Evolutionary conservation across 2,797 vertebrate genomes (phyloP).

Genomic region (Eidolon dupreanum): DNA sequence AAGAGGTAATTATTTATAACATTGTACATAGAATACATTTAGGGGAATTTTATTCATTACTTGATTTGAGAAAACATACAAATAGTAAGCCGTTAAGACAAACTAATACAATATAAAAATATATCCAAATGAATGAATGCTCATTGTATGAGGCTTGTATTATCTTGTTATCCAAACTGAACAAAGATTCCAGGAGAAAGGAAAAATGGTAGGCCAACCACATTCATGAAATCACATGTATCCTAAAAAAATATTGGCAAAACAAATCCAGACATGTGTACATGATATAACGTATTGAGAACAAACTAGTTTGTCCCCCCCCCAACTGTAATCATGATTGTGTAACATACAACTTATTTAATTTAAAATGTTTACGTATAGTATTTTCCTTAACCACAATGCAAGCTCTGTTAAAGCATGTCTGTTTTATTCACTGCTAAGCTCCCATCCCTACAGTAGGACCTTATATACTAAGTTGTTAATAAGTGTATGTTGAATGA

Average conservation of each 20-base stretch:
- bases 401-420: background rate
- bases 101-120: background rate
- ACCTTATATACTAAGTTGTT: background rate
- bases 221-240: background rate
- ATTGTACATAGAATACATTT: background rate
- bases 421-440: background rate
- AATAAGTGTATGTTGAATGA: background rate
- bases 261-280: background rate
- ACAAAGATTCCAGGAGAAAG: background rate
- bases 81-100: background rate
- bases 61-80: background rate
- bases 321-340: background rate
- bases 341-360: background rate
- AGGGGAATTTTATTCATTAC: background rate
- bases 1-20: background rate
- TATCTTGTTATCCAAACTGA: background rate
- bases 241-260: background rate
- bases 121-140: background rate
- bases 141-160: background rate
- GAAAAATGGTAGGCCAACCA: background rate
- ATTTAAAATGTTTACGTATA: background rate
- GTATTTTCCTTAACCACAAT: background rate
- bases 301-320: background rate
- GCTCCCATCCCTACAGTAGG: background rate
- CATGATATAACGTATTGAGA: background rate